Conservation (phyloP, 2,113 vertebrate genomes). For the Thermophis baileyi region DNA sequence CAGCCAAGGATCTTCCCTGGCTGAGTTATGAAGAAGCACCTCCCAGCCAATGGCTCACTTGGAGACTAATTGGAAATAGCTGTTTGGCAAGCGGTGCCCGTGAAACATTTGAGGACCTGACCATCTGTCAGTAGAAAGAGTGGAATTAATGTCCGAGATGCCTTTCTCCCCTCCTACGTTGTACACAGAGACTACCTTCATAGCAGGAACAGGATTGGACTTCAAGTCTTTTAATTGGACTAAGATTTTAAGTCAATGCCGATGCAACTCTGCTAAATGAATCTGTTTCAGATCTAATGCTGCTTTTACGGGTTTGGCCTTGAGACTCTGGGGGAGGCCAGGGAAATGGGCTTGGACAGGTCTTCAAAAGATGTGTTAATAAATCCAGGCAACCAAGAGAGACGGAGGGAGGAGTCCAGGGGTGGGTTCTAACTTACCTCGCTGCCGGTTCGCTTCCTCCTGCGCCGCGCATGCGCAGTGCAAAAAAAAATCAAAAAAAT, state of each 20-base stretch:
- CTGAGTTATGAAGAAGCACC: conserved; percentile 26
- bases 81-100: conserved; percentile 44
- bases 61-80: conserved; percentile 40
- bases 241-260: conserved; percentile 55
- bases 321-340: neutral
- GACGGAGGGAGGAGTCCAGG: conserved; percentile 30
- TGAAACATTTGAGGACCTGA: conserved; percentile 52
- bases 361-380: conserved; percentile 26
- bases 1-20: conserved; percentile 3
- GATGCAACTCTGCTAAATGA: conserved; percentile 41
- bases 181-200: conserved; percentile 47
- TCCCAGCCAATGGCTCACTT: conserved; percentile 10
- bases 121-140: conserved; percentile 56
- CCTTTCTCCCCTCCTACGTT: neutral
- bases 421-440: no score
- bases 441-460: no score
- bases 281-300: conserved; percentile 38
- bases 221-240: conserved; percentile 50
- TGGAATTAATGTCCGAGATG: conserved; percentile 49
- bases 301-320: conserved; percentile 45
- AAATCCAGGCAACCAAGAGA: conserved; percentile 39
- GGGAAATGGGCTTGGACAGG: conserved; percentile 23
- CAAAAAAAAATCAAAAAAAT: no score
- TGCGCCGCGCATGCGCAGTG: no score
- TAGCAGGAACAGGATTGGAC: conserved; percentile 48